phyloP scores from a whole-genome alignment of 2,888 invertebrate genomes.

The Drosophila differens region DNA sequence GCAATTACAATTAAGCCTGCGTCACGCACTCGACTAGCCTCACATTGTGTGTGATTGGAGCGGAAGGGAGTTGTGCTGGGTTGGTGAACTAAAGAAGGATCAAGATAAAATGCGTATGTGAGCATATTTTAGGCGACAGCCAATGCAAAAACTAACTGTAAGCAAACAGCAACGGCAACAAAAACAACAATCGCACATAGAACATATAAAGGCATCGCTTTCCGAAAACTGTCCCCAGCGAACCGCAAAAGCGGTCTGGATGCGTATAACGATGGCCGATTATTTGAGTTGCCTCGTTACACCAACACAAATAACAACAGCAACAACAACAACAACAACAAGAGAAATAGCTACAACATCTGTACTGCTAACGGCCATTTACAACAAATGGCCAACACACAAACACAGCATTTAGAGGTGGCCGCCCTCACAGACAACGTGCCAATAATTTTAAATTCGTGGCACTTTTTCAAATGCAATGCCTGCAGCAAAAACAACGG shows the following conservation, averaged over 20 bases:
- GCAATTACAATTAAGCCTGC: conserved; percentile 56
- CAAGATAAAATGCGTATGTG: conserved; percentile 70
- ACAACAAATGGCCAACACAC: conserved; percentile 61
- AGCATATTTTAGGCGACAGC: conserved; percentile 67
- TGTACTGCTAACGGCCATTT: conserved; percentile 48
- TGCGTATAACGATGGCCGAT: conserved; percentile 63
- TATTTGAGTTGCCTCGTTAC: conserved; percentile 46
- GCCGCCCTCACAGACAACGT: conserved; percentile 11
- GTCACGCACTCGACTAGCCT: conserved; percentile 47
- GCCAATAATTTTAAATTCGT: conserved; percentile 78
- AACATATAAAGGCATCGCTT: conserved; percentile 34
- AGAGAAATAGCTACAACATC: neutral
- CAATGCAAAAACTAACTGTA: conserved; percentile 59
- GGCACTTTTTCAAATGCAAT: conserved; percentile 58
- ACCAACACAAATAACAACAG: conserved; percentile 23
- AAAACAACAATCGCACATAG: conserved; percentile 9
- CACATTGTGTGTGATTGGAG: conserved; percentile 8
- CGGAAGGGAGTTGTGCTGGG: neutral
- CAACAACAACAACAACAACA: conserved; percentile 14
- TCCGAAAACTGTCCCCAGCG: conserved; percentile 36
- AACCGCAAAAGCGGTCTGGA: conserved; percentile 45
- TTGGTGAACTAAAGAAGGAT: conserved; percentile 37
- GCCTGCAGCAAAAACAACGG: conserved; percentile 23
- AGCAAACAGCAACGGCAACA: conserved; percentile 32
- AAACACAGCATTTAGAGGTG: conserved; percentile 8